Evolutionary conservation across 37 sponge, comb jelly and placozoan species (phyloP), one percentile per base, ranked within the genome.

Genomic region (Ephydatia muelleri): DNA sequence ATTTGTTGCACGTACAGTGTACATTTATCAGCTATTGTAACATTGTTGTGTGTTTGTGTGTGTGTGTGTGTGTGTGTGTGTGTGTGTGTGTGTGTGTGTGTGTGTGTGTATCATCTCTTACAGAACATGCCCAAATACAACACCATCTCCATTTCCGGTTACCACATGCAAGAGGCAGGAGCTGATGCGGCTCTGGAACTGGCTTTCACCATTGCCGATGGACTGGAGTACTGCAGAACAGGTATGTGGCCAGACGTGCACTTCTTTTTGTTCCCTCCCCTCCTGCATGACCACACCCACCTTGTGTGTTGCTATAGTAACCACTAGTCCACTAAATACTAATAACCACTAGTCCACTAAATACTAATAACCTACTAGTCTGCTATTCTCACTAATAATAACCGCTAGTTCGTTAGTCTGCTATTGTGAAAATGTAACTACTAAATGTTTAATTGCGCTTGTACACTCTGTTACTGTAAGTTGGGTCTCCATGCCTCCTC

Each of bases 81-180:
- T 43, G 43, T 43, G 43, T 43, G 43, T 43, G 43, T 43, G 43
- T 43, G 43, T 43, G 43, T 43, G 43, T 43, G 43, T 79, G 27
- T 79, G 43, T 43, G 72, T 49, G 35, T 25, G 32, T 72, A 3
- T 40, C 28, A 5, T 76, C 74, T 73, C 78, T 70, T 73, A 32
- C 84, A 92, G 88, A 75, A 94, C 84, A 98, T 98, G 99, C 99
- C 99, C 1, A 75, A 91, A 28, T 98, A 92, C 75, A 98, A 98
- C 85, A 88, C 91, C 64, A 98, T 98, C 68, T 96, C 97, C 12
- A 98, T 98, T 65, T 98, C 99, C 38, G 99, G 99, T 68, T 98
- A 98, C 84, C 99, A 98, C 85, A 94, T 98, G 67, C 96, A 96
- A 68, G 99, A 98, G 85, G 99, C 99, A 23, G 99, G 99, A 11